A percentile compares a stretch with the other conserved stretches of the same genome.
phyloP scores from a whole-genome alignment of 2,888 invertebrate genomes.

The Dinocampus coccinellae region DNA sequence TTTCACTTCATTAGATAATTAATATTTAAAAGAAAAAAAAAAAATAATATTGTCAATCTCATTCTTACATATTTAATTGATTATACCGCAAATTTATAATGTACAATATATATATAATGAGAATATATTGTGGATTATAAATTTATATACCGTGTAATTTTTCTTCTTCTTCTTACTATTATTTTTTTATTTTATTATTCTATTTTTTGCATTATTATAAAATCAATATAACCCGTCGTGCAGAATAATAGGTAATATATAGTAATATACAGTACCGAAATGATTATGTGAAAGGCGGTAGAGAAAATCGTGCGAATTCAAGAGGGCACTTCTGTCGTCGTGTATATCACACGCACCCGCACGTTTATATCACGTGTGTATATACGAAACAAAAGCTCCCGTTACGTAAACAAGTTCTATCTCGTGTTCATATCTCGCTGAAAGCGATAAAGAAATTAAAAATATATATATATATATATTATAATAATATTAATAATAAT shows the following conservation, averaged over 20 bases:
- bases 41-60: too few species aligned
- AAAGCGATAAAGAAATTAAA: constrained; percentile 3
- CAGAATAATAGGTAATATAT: neutral
- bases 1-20: too few species aligned
- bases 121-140: neutral
- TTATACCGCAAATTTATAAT: too few species aligned
- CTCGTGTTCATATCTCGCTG: constrained; percentile 12
- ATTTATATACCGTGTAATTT: neutral
- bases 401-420: constrained; percentile 33
- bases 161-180: neutral
- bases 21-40: neutral
- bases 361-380: constrained; percentile 11
- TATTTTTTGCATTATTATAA: neutral
- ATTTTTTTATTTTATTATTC: neutral
- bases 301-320: constrained; percentile 35
- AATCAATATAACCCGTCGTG: constrained; percentile 18
- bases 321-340: constrained; percentile 3
- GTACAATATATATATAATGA: too few species aligned
- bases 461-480: neutral
- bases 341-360: constrained; percentile 3
- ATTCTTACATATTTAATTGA: too few species aligned
- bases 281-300: constrained; percentile 35
- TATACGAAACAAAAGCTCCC: constrained; percentile 35
- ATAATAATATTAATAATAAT: too few species aligned
- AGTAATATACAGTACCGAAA: constrained; percentile 30